Evolutionary conservation across 92 coral and sea anemone species (phyloP), one percentile per base, ranked within the genome.

Genomic region (Epizoanthus rinbou): DNA sequence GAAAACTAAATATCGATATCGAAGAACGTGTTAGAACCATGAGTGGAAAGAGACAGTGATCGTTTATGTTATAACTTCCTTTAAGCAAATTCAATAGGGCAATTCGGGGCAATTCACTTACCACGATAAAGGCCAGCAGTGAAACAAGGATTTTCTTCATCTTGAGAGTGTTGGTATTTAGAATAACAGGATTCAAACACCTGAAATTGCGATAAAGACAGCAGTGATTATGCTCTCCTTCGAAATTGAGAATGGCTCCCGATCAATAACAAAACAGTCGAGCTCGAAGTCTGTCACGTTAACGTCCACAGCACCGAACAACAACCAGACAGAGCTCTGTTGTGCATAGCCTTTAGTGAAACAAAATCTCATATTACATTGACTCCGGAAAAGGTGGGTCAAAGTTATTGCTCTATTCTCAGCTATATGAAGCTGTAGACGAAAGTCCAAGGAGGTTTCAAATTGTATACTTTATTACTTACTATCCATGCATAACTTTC

Each of bases 341-440:
- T 75, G 50, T 75, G 50, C 8, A 31, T 11, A 37, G 66, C 39
- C 65, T n/a, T 28, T 39, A 56, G 80, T 75, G 67, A 75, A n/a
- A 57, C 1, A 73, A 43, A 62, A 57, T 75, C 69, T 75, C 81
- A 58, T 31, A 31, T 75, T 75, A 75, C 81, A 75, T 35, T 18
- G 64, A 16, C 14, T 75, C 81, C 81, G 81, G 81, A 74, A 75
- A 35, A 75, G 81, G 81, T 75, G 81, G 81, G 81, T 75, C 81
- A 41, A n/a, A 75, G 19, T 33, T 56, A 75, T 58, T 66, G 35
- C 58, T 75, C 35, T 33, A 18, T 28, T 28, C 2, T 28, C 31
- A 28, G 31, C 31, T 28, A 28, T 28, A 28, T 28, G 31, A 28
- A 28, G 54, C 54, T 50, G 8, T 50, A 50, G 15, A 50, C 54